Evolutionary conservation across 2,113 vertebrate species (phyloP), one percentile per base, ranked within the genome.

Genomic region (Piaya cayana): DNA sequence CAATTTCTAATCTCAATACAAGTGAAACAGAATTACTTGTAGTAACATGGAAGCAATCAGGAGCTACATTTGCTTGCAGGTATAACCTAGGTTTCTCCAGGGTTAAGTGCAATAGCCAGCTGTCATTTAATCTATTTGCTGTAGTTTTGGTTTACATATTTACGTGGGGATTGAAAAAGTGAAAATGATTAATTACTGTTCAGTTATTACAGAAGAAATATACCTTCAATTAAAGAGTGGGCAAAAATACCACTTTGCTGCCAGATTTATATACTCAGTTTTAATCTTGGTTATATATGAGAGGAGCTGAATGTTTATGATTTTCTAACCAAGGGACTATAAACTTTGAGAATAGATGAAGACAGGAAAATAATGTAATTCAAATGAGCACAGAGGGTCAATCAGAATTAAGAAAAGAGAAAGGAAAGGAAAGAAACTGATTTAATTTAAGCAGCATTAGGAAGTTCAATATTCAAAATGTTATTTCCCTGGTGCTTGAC

Each of bases 281-380:
- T 98, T 97, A 95, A 96, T 97, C 92, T 96, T 96, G 65, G 94
- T 92, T 97, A 91, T 97, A 83, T 97, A 92, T 93, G 92, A 97
- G 93, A 90, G 81, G 59, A 86, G 90, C 90, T 92, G 92, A 95
- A 96, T 90, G 65, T 97, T 98, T 97, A 98, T 92, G 74, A 84
- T 95, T 97, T 70, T 93, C 94, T 97, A 97, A 98, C 91, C 88
- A 94, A 94, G 95, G 92, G 93, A 97, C 95, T 95, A 96, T 92
- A 97, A 97, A 97, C 95, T 95, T 95, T 82, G 96, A 97, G 93
- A 95, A 95, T 19, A 91, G 95, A 93, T 42, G 53, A 97, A 97
- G 95, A 91, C 45, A 84, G 72, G 75, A 95, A 82, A 91, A 79
- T 69, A 97, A 97, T 97, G 86, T 96, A 96, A 97, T 97, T 97